These are phyloP conservation scores for Teleopsis dalmanni DNA, from an alignment of 1,140 invertebrate species.

Conservation along the genomic window DNA sequence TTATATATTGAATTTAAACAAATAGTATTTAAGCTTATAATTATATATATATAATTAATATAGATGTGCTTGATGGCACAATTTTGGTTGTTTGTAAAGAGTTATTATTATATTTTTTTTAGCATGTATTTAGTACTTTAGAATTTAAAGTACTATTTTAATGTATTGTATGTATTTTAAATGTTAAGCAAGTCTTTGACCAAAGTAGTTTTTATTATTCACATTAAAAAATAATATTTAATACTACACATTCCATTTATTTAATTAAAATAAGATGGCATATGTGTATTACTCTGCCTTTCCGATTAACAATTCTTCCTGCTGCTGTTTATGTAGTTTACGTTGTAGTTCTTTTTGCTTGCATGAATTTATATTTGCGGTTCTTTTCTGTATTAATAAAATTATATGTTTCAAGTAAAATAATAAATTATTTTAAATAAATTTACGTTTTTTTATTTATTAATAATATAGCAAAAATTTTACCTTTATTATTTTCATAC, in stretches of 20 bases:
- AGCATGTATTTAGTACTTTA: too few relatives aligned
- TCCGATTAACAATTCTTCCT: slow-evolving; percentile 38
- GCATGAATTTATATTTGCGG: slow-evolving; percentile 28
- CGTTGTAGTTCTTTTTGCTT: slow-evolving; percentile 38
- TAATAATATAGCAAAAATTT: slow-evolving; percentile 2
- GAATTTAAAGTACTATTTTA: too few relatives aligned
- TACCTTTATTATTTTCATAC: slow-evolving; percentile 39
- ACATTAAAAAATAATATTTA: too few relatives aligned
- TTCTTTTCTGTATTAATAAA: slow-evolving; percentile 35
- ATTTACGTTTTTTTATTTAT: neutral
- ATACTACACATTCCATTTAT: neutral
- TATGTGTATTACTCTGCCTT: slow-evolving; percentile 15
- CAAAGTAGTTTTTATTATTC: too few relatives aligned
- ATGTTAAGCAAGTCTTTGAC: too few relatives aligned
- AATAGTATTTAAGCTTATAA: too few relatives aligned
- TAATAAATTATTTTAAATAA: neutral
- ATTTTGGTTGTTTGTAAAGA: too few relatives aligned
- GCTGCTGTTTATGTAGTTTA: slow-evolving; percentile 36
- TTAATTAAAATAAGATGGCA: neutral
- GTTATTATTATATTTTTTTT: too few relatives aligned
- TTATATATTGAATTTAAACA: too few relatives aligned
- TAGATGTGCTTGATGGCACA: too few relatives aligned
- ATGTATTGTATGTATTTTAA: too few relatives aligned
- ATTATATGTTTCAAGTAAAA: neutral
- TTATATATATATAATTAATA: too few relatives aligned